Percentiles rank a stretch among this genome's conserved stretches.
These are phyloP conservation scores for Archaeoteleia sp. DNA, from an alignment of 2,888 invertebrate genomes.

Conservation along the genomic window DNA sequence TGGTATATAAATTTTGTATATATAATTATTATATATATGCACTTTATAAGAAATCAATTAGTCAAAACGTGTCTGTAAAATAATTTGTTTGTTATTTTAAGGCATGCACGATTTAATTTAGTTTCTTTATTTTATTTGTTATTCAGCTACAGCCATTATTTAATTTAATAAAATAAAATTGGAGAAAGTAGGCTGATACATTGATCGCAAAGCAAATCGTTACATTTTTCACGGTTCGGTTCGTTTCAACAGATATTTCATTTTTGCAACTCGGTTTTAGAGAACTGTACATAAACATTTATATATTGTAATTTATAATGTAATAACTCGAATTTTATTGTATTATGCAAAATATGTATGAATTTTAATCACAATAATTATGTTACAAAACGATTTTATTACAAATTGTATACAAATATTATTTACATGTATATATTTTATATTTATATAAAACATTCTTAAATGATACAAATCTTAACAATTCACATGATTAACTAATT, in stretches of 20 bases:
- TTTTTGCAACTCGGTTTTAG: conserved; percentile 20
- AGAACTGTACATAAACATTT: conserved; percentile 10
- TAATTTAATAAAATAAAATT: conserved; percentile 41
- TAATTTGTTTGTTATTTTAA: too few species aligned
- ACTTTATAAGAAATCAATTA: too few species aligned
- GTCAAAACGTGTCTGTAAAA: too few species aligned
- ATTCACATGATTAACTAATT: too few species aligned
- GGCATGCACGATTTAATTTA: conserved; percentile 34
- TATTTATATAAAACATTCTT: too few species aligned
- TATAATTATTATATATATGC: too few species aligned
- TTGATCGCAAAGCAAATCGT: conserved; percentile 42
- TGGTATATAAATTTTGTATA: too few species aligned
- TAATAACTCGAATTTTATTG: background rate
- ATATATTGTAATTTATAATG: conserved; percentile 13
- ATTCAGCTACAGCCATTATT: conserved; percentile 39
- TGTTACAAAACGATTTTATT: too few species aligned
- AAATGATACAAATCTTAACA: too few species aligned
- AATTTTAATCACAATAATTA: too few species aligned
- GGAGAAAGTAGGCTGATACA: conserved; percentile 45
- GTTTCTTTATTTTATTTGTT: conserved; percentile 43
- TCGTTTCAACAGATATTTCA: conserved; percentile 36
- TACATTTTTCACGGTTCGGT: conserved; percentile 46
- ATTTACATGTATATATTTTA: too few species aligned
- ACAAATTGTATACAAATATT: too few species aligned
- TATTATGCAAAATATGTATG: background rate